phyloP scores from a whole-genome alignment of 2,113 vertebrate species.

The Tamias sibiricus region DNA sequence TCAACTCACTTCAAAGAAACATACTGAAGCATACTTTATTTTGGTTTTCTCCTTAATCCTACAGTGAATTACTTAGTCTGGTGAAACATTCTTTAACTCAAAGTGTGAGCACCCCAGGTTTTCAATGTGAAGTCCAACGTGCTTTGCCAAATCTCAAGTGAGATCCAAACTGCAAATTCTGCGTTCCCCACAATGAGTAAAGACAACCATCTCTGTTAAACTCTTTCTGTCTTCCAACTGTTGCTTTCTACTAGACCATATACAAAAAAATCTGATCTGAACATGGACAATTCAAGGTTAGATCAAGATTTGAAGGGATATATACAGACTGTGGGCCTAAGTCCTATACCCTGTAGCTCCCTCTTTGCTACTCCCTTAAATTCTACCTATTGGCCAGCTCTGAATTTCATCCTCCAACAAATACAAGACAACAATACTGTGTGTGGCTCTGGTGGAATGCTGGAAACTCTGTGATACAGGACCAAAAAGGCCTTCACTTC shows the following conservation, averaged over 20 bases:
- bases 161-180: neutral
- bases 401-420: neutral
- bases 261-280: neutral
- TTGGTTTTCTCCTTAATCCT: neutral
- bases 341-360: neutral
- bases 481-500: neutral
- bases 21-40: neutral
- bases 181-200: neutral
- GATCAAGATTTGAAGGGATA: neutral
- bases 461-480: neutral
- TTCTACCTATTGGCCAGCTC: neutral
- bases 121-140: neutral
- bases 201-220: neutral
- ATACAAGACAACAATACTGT: neutral
- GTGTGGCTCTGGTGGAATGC: neutral
- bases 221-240: neutral
- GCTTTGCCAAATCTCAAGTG: neutral
- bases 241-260: neutral
- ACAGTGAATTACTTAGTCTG: neutral
- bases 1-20: neutral
- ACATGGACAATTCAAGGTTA: neutral
- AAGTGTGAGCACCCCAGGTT: neutral
- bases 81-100: neutral
- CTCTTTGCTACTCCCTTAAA: neutral
- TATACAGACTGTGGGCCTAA: neutral